Conservation (phyloP, 2,888 invertebrate species). For the Drosophila falleni region DNA sequence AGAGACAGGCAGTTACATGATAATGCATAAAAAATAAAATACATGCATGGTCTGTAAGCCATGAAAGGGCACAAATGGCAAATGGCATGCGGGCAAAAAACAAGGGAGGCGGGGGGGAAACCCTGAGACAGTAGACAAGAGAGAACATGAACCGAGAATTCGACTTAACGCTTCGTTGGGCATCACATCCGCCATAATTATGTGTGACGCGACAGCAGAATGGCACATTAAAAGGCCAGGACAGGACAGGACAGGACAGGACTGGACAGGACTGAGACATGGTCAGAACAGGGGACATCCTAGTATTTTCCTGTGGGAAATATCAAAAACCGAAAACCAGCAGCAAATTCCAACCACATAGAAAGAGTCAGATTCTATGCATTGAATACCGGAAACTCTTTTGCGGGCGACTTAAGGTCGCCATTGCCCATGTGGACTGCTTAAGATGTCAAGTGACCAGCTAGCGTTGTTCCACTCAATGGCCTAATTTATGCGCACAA, state of each 20-base stretch:
- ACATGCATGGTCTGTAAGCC: constrained; percentile 62
- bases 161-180: constrained; percentile 79
- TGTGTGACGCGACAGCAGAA: constrained; percentile 75
- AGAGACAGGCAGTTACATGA: constrained; percentile 59
- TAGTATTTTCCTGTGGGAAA: constrained; percentile 51
- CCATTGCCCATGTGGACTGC: constrained; percentile 48
- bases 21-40: constrained; percentile 81
- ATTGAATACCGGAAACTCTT: constrained; percentile 65
- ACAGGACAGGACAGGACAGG: constrained; percentile 17
- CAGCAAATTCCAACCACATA: constrained; percentile 32
- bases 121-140: constrained; percentile 35
- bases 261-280: constrained; percentile 6
- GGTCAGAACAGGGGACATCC: constrained; percentile 6
- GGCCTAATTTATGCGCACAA: constrained; percentile 78
- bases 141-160: constrained; percentile 71
- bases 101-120: not conserved
- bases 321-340: constrained; percentile 16
- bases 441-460: constrained; percentile 78
- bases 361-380: constrained; percentile 17
- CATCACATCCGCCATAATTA: constrained; percentile 82
- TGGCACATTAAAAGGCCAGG: constrained; percentile 69
- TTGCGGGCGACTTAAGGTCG: constrained; percentile 71
- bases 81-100: constrained; percentile 49
- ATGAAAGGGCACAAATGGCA: constrained; percentile 67
- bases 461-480: constrained; percentile 52